Percentiles rank a stretch among this genome's conserved stretches.
Evolutionary conservation across 2,797 vertebrate species (phyloP).

Genomic region (Danio jaintianensis): DNA sequence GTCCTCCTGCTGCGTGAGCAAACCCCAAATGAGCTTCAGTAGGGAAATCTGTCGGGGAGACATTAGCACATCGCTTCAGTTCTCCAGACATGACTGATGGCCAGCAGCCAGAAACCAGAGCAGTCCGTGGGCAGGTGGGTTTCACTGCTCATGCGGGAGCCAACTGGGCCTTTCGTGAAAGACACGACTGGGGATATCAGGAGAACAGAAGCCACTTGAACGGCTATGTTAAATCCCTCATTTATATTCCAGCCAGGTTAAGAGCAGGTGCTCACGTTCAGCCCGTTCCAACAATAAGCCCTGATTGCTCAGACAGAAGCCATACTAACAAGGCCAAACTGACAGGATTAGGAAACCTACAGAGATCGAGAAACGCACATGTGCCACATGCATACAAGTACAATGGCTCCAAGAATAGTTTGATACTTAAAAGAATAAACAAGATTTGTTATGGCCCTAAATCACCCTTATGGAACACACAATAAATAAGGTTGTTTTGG

Average conservation of each 20-base stretch:
- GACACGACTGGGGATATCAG: conserved; percentile 53
- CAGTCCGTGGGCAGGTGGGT: conserved; percentile 29
- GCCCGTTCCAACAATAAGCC: conserved; percentile 76
- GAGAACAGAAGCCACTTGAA: conserved; percentile 79
- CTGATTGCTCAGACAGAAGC: conserved; percentile 72
- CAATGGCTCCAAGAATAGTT: neutral
- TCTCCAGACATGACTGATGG: conserved; percentile 11
- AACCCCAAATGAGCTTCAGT: conserved; percentile 7
- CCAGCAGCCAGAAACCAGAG: neutral
- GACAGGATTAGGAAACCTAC: neutral
- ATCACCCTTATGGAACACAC: neutral
- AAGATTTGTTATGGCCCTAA: neutral
- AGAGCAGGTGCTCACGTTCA: conserved; percentile 71
- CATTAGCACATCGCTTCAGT: conserved; percentile 8
- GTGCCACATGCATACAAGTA: neutral
- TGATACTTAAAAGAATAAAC: neutral
- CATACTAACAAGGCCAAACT: conserved; percentile 42
- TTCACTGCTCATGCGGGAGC: conserved; percentile 9
- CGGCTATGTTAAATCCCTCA: conserved; percentile 80
- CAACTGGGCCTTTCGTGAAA: conserved; percentile 47
- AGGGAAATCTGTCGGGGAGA: neutral
- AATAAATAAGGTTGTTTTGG: too few relatives aligned
- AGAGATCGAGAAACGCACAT: neutral
- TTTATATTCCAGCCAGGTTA: conserved; percentile 81
- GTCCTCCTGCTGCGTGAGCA: neutral